phyloP scores from a whole-genome alignment of 1,140 invertebrate species.

The Drosophila subpulchrella region DNA sequence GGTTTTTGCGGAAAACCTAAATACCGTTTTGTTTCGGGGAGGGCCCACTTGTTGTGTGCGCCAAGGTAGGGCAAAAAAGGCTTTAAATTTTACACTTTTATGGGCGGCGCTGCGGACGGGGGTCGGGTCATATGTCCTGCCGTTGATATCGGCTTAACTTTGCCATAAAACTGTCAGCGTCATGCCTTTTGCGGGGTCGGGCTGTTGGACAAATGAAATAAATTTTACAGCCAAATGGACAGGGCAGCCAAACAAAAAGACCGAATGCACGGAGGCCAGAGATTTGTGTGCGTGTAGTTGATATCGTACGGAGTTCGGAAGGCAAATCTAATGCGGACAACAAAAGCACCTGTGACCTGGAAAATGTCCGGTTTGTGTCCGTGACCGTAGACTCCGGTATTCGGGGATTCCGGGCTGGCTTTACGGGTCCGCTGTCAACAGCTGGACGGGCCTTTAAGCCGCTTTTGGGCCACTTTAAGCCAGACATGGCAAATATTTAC shows the following conservation, averaged over 20 bases:
- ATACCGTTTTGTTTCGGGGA: slow-evolving; percentile 60
- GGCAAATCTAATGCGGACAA: slow-evolving; percentile 80
- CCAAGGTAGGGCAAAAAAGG: slow-evolving; percentile 65
- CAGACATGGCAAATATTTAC: slow-evolving; percentile 63
- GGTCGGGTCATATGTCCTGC: slow-evolving; percentile 69
- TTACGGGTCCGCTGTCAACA: slow-evolving; percentile 24
- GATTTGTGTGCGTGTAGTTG: slow-evolving; percentile 54
- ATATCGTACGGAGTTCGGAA: slow-evolving; percentile 4
- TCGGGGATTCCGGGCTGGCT: slow-evolving; percentile 2
- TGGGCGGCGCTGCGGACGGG: slow-evolving; percentile 19
- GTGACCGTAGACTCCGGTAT: slow-evolving; percentile 9
- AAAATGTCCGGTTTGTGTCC: slow-evolving; percentile 53
- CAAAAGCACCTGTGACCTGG: slow-evolving; percentile 82
- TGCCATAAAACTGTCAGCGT: slow-evolving; percentile 83
- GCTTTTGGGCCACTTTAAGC: slow-evolving; percentile 60
- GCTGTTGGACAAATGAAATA: slow-evolving; percentile 73
- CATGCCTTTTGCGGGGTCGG: slow-evolving; percentile 65
- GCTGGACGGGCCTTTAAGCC: slow-evolving; percentile 55
- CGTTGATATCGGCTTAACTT: slow-evolving; percentile 83
- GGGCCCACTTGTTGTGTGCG: slow-evolving; percentile 65
- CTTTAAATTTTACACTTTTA: slow-evolving; percentile 81
- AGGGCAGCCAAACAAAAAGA: slow-evolving; percentile 68
- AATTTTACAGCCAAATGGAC: slow-evolving; percentile 83
- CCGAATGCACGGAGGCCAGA: slow-evolving; percentile 46
- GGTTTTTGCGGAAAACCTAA: slow-evolving; percentile 71